Base-by-base conservation (phyloP, 2,113 vertebrate genomes). In the Calypte anna region DNA sequence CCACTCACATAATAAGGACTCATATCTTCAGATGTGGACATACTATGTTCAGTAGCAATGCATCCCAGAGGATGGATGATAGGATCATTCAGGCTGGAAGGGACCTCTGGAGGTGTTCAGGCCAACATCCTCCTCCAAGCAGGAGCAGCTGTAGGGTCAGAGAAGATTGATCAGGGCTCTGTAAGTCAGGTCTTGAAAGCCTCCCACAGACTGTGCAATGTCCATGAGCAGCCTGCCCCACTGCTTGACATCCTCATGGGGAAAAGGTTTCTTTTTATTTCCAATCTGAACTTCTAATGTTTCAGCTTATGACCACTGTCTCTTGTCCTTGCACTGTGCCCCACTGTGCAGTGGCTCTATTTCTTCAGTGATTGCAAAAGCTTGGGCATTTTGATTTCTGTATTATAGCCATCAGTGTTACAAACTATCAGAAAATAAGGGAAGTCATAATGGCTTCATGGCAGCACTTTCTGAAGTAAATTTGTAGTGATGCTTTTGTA, bases 381-480 rank as follows among this genome's bases (percentile, higher is more conserved):
- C 0, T 0, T 8, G 6, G 0, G 0, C 61, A 24, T 83, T 61
- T 69, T 38, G 10, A 81, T 87, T 64, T 78, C n/a, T 77, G 3
- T 51, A 9, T 63, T 55, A 23, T 53, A 44, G 69, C 25, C n/a
- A 44, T 61, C 40, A 66, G 11, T 38, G 10, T 53, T 80, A n/a
- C 0, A 57, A 57, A 7, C 40, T 72, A 48, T 24, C 51, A 57
- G 28, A 69, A 73, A 77, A 78, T 9, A 16, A 63, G 14, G 23
- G 25, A 73, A 74, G 46, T 43, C 38, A 68, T 64, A 44, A n/a
- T 38, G 80, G 24, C 81, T 82, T 87, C 78, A 66, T 33, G 22
- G 57, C 46, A 69, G 25, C 12, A 31, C 12, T 66, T 87, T 14
- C 84, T 90, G 61, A 90, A 84, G 61, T 69, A 30, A 84, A 86